phyloP scores from a whole-genome alignment of 2,113 vertebrate genomes.

The Stomatorhinus ivindoensis region DNA sequence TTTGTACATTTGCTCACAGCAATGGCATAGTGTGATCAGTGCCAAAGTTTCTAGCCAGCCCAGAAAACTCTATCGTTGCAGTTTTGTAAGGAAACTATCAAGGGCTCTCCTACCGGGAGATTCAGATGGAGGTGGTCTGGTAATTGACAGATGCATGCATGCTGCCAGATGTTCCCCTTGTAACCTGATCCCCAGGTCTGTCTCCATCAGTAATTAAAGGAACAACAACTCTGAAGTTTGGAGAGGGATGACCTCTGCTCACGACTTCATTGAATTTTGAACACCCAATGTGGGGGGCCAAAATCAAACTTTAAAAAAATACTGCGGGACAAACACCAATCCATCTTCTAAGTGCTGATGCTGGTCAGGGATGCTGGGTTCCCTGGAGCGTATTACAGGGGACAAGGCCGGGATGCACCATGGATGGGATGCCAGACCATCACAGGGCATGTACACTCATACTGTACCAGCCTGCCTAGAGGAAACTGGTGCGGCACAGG shows the following conservation, averaged over 20 bases:
- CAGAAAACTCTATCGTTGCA: background rate
- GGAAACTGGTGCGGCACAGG: background rate
- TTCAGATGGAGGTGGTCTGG: background rate
- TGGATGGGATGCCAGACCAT: background rate
- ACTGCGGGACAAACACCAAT: background rate
- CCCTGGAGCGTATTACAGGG: background rate
- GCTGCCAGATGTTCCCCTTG: background rate
- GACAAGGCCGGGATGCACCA: background rate
- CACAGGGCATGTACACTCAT: background rate
- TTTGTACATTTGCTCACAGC: background rate
- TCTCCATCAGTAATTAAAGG: background rate
- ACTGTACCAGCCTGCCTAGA: background rate
- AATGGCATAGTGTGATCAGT: background rate
- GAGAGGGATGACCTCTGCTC: background rate
- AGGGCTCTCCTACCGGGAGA: background rate
- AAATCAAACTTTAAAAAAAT: background rate
- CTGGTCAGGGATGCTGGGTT: background rate
- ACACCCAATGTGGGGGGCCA: background rate
- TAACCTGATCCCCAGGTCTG: background rate
- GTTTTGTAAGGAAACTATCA: background rate
- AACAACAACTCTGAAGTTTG: background rate
- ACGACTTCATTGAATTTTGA: background rate
- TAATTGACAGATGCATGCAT: conserved; percentile 1
- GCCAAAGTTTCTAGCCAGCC: background rate
- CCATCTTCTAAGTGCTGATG: background rate